Base-by-base conservation (phyloP, 2,888 invertebrate species). In the Drosophila kanekoi region DNA sequence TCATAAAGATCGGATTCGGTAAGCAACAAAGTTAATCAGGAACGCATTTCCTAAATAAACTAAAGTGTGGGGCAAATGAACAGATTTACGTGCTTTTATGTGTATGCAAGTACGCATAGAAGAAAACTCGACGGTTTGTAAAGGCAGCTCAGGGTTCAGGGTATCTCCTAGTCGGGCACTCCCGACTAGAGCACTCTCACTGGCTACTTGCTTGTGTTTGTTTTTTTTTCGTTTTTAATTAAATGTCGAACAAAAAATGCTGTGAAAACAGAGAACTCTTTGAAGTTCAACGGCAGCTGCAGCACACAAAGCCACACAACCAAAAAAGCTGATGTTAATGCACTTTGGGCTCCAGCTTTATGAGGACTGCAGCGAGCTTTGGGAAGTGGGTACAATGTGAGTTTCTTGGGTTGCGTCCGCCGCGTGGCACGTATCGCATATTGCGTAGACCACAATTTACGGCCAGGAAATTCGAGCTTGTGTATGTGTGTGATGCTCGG, bases 361-460 rank as follows among this genome's bases (percentile, higher is more conserved):
- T 57, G 64, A 65, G 57, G 51, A 63, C 49, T 53, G 59, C 41
- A 60, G 16, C 6, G 33, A 10, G 32, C 40, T 64, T 60, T 54
- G 14, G 35, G 58, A 56, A 79, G 64, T 52, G 47, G 47, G 9
- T 49, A 23, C 33, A 23, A 23, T 38, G 47, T 40, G 45, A 41
- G 47, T 57, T 51, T 47, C 40, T 28, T 16, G 23, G 35, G 37
- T 18, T 44, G 48, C 5, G 41, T 40, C 40, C 38, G 47, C 45
- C 64, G 40, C 57, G 63, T 28, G 2, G 8, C 74, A 81, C 77
- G 75, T 81, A 49, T 47, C 35, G 54, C 66, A 63, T 73, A 56
- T 69, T 71, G 64, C 52, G 49, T 54, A 37, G 66, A 58, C 87
- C 79, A 54, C 77, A 78, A 79, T 83, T 76, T 78, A 79, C 63